Conservation (phyloP, 2,888 invertebrate species). For the Autographa pulchrina region DNA sequence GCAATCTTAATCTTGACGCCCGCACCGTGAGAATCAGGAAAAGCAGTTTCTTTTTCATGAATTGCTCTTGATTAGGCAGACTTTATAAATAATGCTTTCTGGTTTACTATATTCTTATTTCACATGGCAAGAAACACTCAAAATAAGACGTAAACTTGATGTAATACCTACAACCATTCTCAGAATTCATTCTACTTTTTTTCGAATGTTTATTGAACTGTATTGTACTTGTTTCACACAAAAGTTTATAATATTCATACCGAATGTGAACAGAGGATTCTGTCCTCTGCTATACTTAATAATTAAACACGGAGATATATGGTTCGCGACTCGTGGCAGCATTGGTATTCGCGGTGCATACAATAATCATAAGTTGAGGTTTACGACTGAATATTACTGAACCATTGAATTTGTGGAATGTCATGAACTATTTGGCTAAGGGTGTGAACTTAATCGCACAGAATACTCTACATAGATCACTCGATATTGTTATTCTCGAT, state of each 20-base stretch:
- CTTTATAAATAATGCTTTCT: too few relatives aligned
- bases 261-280: too few relatives aligned
- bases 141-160: too few relatives aligned
- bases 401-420: constrained; percentile 47
- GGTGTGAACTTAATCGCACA: constrained; percentile 19
- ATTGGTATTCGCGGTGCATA: constrained; percentile 36
- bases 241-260: not conserved
- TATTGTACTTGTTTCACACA: not conserved
- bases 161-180: not conserved
- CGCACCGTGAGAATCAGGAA: not conserved
- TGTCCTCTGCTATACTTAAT: too few relatives aligned
- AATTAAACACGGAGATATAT: not conserved
- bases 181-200: not conserved
- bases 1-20: not conserved
- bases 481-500: constrained; percentile 7
- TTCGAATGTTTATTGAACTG: not conserved
- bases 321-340: constrained; percentile 25
- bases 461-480: constrained; percentile 27
- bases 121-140: too few relatives aligned
- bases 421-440: constrained; percentile 43
- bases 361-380: constrained; percentile 52
- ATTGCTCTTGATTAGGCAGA: not conserved
- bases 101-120: too few relatives aligned
- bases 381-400: constrained; percentile 44
- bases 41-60: not conserved